Percentiles rank a stretch among this genome's conserved stretches.
Conservation (phyloP, 2,113 vertebrate species). For the Mormoops blainvillei region DNA sequence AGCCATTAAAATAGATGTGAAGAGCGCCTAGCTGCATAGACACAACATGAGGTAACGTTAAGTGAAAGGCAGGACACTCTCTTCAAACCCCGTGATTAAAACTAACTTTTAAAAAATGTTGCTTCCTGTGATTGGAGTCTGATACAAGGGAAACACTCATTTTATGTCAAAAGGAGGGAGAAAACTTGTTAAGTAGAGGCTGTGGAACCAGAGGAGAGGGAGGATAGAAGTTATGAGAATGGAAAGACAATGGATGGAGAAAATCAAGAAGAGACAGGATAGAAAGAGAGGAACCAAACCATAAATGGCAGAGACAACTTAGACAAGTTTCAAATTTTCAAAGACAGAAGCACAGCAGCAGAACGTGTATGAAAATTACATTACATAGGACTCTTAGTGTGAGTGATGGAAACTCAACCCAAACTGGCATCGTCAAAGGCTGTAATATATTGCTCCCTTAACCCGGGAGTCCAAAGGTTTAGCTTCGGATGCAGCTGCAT, state of each 20-base stretch:
- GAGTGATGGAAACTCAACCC: neutral
- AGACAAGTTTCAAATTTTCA: neutral
- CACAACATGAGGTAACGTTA: neutral
- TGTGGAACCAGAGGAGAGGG: neutral
- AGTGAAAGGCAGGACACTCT: neutral
- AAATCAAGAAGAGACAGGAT: neutral
- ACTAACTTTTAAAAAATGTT: neutral
- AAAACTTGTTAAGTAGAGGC: neutral
- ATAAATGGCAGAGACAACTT: neutral
- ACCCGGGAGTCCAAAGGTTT: neutral
- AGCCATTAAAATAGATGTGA: constrained; percentile 11
- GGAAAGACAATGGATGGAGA: neutral
- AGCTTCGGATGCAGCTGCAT: neutral
- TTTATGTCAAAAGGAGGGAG: neutral
- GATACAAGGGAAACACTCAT: neutral
- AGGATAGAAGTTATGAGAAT: neutral
- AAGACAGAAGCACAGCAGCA: neutral
- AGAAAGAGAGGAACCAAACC: neutral
- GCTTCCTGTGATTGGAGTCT: neutral
- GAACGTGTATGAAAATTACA: neutral
- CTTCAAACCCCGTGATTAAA: neutral
- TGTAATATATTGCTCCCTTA: neutral
- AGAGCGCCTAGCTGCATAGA: neutral
- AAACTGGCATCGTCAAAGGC: neutral
- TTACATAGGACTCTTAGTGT: neutral